A percentile compares a stretch with the other conserved stretches of the same genome.
phyloP scores from a whole-genome alignment of 2,113 vertebrate genomes.

The Geococcyx californianus region DNA sequence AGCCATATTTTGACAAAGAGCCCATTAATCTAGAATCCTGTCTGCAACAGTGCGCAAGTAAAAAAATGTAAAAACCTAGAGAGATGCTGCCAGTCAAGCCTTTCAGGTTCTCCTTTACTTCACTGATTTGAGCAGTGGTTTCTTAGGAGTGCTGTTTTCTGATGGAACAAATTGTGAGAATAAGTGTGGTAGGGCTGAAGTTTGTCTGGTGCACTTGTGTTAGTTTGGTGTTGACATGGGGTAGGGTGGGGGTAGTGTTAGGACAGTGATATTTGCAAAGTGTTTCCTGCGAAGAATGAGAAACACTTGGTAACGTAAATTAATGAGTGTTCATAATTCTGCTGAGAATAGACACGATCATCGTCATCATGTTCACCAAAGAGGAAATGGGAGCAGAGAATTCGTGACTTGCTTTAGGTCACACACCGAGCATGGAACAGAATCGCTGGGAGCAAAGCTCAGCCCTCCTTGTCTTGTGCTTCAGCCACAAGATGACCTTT shows the following conservation, averaged over 20 bases:
- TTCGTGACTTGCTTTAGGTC: conserved; percentile 51
- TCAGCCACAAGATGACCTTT: conserved; percentile 4
- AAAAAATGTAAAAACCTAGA: not conserved
- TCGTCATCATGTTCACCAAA: conserved; percentile 21
- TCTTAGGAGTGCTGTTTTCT: not conserved
- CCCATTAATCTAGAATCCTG: not conserved
- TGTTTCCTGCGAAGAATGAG: not conserved
- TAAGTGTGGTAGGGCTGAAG: not conserved
- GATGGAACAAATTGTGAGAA: not conserved
- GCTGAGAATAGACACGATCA: not conserved
- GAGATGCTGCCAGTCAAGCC: not conserved
- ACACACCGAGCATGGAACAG: not conserved
- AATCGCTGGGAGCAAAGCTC: not conserved
- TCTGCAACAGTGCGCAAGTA: not conserved
- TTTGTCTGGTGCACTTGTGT: not conserved
- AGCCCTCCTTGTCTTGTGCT: conserved; percentile 26
- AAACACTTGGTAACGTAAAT: not conserved
- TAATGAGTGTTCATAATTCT: not conserved
- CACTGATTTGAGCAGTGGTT: not conserved
- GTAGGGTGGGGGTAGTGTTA: not conserved
- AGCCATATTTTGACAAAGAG: not conserved
- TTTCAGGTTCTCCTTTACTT: not conserved
- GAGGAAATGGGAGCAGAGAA: conserved; percentile 43
- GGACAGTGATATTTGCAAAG: not conserved
- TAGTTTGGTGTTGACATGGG: not conserved